Evolutionary conservation across 2,888 invertebrate species (phyloP).

Genomic region (Argyresthia goedartella): DNA sequence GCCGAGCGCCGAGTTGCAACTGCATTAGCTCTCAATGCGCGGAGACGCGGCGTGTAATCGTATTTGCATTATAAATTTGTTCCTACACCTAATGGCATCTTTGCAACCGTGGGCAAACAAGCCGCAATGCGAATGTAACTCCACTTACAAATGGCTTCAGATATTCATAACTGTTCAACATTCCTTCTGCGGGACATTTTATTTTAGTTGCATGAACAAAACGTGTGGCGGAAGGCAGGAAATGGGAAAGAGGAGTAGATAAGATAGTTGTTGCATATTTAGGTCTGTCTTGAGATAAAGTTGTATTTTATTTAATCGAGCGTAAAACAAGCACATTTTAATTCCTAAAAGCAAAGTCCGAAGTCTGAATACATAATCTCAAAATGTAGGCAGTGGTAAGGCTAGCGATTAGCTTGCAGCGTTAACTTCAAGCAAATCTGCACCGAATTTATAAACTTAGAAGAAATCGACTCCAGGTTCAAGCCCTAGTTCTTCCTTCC

Average conservation of each 20-base stretch:
- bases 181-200: background rate
- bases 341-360: too few relatives aligned
- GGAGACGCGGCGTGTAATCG: slow-evolving; percentile 46
- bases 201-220: slow-evolving; percentile 24
- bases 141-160: background rate
- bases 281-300: too few relatives aligned
- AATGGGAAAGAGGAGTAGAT: too few relatives aligned
- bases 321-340: background rate
- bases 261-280: too few relatives aligned
- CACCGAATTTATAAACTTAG: too few relatives aligned
- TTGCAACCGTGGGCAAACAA: slow-evolving; percentile 44
- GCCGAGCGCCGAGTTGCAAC: slow-evolving; percentile 18
- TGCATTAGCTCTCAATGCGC: slow-evolving; percentile 57
- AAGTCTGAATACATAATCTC: too few relatives aligned
- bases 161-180: slow-evolving; percentile 13
- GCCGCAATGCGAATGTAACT: slow-evolving; percentile 5
- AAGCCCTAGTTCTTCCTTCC: too few relatives aligned
- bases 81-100: slow-evolving; percentile 54
- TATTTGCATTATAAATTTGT: slow-evolving; percentile 70
- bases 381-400: too few relatives aligned
- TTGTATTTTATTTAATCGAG: background rate
- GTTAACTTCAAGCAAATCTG: too few relatives aligned
- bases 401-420: too few relatives aligned
- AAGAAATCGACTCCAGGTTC: too few relatives aligned
- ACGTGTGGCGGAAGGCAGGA: slow-evolving; percentile 5